Evolutionary conservation across 2,888 invertebrate species (phyloP).

Genomic region (Sialis fuliginosa): DNA sequence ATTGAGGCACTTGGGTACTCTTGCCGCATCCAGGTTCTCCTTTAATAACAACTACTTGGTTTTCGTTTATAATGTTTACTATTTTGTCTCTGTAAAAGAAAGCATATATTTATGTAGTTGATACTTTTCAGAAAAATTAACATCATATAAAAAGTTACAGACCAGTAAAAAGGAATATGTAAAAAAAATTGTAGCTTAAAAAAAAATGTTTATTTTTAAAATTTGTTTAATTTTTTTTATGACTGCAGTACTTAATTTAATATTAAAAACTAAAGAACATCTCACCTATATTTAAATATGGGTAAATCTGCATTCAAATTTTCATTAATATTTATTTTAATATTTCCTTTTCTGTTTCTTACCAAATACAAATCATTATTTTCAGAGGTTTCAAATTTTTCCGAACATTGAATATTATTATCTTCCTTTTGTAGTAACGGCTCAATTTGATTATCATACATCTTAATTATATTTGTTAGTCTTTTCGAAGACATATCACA

Average conservation of each 20-base stretch:
- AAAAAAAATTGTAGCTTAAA: no score
- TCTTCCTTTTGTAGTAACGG: background rate
- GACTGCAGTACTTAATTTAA: no score
- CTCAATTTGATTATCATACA: slow-evolving; percentile 27
- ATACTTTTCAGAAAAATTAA: slow-evolving; percentile 14
- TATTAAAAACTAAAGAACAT: background rate
- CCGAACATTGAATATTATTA: background rate
- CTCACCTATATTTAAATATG: slow-evolving; percentile 1
- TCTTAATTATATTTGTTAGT: slow-evolving; percentile 26
- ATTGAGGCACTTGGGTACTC: slow-evolving; percentile 51
- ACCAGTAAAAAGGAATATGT: background rate
- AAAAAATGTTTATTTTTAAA: no score
- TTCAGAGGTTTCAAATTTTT: slow-evolving; percentile 4
- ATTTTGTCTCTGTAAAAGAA: slow-evolving; percentile 26
- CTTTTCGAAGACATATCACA: slow-evolving; percentile 22
- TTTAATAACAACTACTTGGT: slow-evolving; percentile 38
- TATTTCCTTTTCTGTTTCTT: background rate
- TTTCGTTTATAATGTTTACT: slow-evolving; percentile 28
- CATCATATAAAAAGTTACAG: slow-evolving; percentile 6
- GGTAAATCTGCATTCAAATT: background rate
- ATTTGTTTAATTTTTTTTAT: no score
- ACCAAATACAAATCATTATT: no score
- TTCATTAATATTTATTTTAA: background rate
- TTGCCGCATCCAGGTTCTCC: slow-evolving; percentile 62
- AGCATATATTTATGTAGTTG: slow-evolving; percentile 1